Base-by-base conservation (phyloP, 2,113 vertebrate genomes). In the Leptosomus discolor region DNA sequence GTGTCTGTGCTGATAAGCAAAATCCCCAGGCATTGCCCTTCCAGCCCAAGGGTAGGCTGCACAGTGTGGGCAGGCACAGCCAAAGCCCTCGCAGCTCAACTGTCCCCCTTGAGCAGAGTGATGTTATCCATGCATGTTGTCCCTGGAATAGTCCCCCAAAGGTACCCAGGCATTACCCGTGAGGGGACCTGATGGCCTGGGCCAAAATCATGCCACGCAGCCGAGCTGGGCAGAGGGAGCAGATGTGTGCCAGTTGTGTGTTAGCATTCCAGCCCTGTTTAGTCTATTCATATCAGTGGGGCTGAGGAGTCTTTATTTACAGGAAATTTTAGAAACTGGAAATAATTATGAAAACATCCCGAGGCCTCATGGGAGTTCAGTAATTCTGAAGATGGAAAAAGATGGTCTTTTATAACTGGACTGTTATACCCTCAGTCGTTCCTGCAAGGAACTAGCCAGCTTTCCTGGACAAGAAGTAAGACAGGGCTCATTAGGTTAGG, bases 321-420 rank as follows among this genome's bases (percentile, higher is more conserved):
- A 92, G 90, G 71, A 86, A 54, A 74, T 56, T 77, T 77, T 80
- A 84, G 90, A 91, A 93, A 92, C 71, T 96, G 88, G 85, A 94
- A 95, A 80, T 92, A 84, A 96, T 95, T 90, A 93, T 77, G 82
- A 61, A 93, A 94, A 92, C 68, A 96, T 73, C 79, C 69, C 22
- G 1, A 77, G 39, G 71, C 29, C 85, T 92, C 95, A 58, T 36
- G 82, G 75, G 92, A 90, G 29, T 83, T 92, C 82, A 96, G 3
- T 92, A 76, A 86, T 70, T 91, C 78, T 63, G 79, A 70, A 93
- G 79, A 90, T 92, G 90, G 92, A 96, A 96, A 96, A 95, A 90
- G 67, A 95, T 92, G 65, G 37, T 89, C 15, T 94, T 89, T 91
- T 91, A 54, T 69, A 79, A 65, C 41, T 69, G 48, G 32, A 91